Percentiles rank a stretch among this genome's conserved stretches.
Conservation (phyloP, 2,888 invertebrate genomes). For the Drosophila seclusa region DNA sequence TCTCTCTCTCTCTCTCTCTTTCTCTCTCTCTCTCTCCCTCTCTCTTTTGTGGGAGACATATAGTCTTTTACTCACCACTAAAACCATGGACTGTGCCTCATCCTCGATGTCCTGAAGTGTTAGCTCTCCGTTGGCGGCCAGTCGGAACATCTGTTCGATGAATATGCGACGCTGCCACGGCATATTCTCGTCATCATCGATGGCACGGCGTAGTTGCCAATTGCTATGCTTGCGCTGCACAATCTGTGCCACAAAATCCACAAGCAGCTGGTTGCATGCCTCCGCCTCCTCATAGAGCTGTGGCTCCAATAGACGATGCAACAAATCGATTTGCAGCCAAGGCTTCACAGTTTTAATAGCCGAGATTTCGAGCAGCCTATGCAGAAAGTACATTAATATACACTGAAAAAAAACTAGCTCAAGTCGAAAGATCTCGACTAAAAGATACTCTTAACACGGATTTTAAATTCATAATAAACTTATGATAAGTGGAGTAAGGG, state of each 20-base stretch:
- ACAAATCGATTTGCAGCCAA: slow-evolving; percentile 83
- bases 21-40: too few relatives aligned
- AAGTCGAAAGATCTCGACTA: not conserved
- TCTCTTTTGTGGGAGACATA: not conserved
- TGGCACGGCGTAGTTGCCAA: slow-evolving; percentile 66
- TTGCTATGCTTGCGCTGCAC: slow-evolving; percentile 80
- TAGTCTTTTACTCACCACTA: slow-evolving; percentile 77
- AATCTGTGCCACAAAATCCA: slow-evolving; percentile 80
- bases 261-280: slow-evolving; percentile 76
- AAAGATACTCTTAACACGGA: not conserved
- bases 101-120: slow-evolving; percentile 82
- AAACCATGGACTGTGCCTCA: slow-evolving; percentile 83
- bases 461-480: not conserved
- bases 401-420: not conserved
- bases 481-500: not conserved
- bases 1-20: too few relatives aligned
- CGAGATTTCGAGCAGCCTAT: slow-evolving; percentile 79
- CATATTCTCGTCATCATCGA: slow-evolving; percentile 29
- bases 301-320: slow-evolving; percentile 79
- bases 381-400: slow-evolving; percentile 5
- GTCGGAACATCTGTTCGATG: slow-evolving; percentile 83
- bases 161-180: slow-evolving; percentile 80
- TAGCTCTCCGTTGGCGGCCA: slow-evolving; percentile 82
- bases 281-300: slow-evolving; percentile 71
- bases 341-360: slow-evolving; percentile 82